Evolutionary conservation across 2,888 invertebrate species (phyloP), one percentile per base, ranked within the genome.

Genomic region (Tanypteryx hageni): DNA sequence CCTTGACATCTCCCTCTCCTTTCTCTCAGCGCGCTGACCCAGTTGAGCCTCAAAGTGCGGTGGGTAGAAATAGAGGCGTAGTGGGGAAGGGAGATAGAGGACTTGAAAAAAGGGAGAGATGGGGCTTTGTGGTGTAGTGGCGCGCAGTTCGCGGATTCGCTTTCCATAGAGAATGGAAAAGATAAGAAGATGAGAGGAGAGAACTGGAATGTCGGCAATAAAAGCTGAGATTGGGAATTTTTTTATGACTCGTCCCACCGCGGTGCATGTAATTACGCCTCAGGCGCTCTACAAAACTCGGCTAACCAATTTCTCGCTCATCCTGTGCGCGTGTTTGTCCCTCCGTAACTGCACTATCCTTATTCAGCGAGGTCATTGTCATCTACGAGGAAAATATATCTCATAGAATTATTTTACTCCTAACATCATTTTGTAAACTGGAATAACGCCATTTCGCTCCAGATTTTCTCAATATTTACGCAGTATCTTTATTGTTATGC

Each of bases 81-180:
- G 61, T 18, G 9, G 31, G 18, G 31, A 64, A 18, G 10, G 61
- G 64, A 44, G 31, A 59, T 61, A 27, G 82, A 83, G 44, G 44
- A 44, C 44, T 44, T 44, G 5, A 44, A 44, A 44, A 44, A 44
- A 5, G 22, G 22, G 31, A 11, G 27, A 81, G 81, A 18, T 18
- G 57, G 22, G 61, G 22, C 22, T 27, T 27, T 57, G 18, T 84
- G 94, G 94, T 94, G 92, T 94, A 92, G 94, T 93, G 93, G 93
- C 94, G 93, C 94, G 93, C 16, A 27, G 94, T 94, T 94, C 94
- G 94, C 94, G 95, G 95, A 95, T 94, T 94, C 44, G 44, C 44
- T 84, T 27, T 57, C 44, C 84, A 8, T 18, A 44, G 84, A 44
- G 27, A 61, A 22, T 86, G 13, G 22, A 18, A 31, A 61, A 31